Conservation (phyloP, 2,113 vertebrate genomes). For the Silurus glanis region DNA sequence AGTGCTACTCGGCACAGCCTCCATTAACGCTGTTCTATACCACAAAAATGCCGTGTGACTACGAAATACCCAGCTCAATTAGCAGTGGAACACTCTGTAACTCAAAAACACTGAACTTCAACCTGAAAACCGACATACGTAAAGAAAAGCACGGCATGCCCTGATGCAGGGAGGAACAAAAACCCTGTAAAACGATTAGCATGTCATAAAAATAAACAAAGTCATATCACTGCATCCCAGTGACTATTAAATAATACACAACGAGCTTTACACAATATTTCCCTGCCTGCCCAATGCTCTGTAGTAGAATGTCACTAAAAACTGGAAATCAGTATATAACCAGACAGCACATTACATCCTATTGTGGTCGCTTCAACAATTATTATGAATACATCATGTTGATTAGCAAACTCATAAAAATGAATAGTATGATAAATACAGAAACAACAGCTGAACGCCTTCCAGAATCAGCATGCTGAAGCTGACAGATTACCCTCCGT, state of each 20-base stretch:
- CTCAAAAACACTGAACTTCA: neutral
- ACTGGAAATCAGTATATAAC: neutral
- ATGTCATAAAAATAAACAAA: too few species aligned
- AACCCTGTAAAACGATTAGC: neutral
- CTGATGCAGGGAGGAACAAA: neutral
- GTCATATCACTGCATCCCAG: neutral
- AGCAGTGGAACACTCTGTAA: neutral
- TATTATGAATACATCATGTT: neutral
- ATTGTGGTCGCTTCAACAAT: neutral
- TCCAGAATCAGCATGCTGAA: neutral
- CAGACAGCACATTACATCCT: neutral
- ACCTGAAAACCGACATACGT: neutral
- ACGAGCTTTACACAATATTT: neutral
- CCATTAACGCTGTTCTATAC: neutral
- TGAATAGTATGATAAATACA: neutral
- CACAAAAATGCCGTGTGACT: neutral
- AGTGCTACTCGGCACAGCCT: neutral
- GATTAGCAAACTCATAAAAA: neutral
- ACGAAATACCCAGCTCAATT: slow-evolving; percentile 7
- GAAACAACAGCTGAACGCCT: slow-evolving; percentile 1
- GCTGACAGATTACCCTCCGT: neutral
- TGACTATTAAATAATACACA: neutral
- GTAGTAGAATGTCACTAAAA: too few species aligned
- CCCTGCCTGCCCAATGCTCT: neutral
- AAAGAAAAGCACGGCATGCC: neutral